A percentile compares a stretch with the other conserved stretches of the same genome.
Conservation (phyloP, 1,140 invertebrate genomes). For the Schmidtea mediterranea region DNA sequence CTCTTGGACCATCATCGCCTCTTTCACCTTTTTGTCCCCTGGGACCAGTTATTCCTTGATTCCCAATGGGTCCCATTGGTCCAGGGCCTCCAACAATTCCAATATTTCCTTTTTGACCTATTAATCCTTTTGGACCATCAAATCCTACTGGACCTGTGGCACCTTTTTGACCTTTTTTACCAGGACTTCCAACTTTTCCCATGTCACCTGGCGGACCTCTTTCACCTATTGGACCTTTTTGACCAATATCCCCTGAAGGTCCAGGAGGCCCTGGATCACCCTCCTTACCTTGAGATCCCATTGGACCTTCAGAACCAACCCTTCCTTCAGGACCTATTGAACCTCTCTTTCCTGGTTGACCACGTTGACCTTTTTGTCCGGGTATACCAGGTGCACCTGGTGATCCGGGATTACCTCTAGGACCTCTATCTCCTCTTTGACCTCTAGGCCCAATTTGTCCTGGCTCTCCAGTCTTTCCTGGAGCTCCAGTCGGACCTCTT, state of each 20-base stretch:
- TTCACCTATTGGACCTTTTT: conserved; percentile 1
- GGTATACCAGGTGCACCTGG: not conserved
- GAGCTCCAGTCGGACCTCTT: conserved; percentile 17
- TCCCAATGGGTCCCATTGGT: conserved; percentile 1
- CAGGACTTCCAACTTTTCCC: conserved; percentile 6
- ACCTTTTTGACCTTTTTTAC: not conserved
- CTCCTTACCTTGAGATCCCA: not conserved
- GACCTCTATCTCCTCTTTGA: conserved; percentile 2
- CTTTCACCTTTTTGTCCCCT: conserved; percentile 5
- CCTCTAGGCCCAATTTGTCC: conserved; percentile 6
- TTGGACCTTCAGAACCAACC: conserved; percentile 1
- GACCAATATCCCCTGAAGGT: conserved; percentile 3
- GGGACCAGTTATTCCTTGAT: conserved; percentile 1
- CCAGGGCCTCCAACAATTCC: conserved; percentile 4
- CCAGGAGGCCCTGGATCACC: conserved; percentile 1
- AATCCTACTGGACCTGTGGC: conserved; percentile 2
- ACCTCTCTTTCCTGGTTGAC: conserved; percentile 4
- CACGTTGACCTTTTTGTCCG: not conserved
- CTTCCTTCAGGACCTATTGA: conserved; percentile 2
- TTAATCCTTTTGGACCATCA: conserved; percentile 5
- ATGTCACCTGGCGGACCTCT: conserved; percentile 2
- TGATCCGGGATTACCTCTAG: not conserved
- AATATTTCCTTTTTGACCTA: conserved; percentile 3
- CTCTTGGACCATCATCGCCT: conserved; percentile 5
- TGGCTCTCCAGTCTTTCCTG: conserved; percentile 30